Base-by-base conservation (phyloP, 2,888 invertebrate species). In the Melipona bicolor region DNA sequence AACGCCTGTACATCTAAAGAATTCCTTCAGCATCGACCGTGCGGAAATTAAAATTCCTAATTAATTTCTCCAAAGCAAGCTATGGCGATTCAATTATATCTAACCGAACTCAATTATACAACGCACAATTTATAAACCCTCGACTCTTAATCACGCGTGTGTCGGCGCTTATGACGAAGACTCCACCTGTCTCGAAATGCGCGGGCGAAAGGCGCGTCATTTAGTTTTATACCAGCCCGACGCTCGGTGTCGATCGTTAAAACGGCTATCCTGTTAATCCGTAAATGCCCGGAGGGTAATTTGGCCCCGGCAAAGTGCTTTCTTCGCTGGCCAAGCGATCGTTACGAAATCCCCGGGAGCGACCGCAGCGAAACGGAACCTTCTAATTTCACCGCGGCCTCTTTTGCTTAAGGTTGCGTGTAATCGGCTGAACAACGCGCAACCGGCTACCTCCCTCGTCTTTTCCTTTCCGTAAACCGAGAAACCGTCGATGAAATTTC, bases 231-330 rank as follows among this genome's bases (percentile, higher is more conserved):
- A 85, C 76, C 73, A 65, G 49, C 27, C 9, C 9, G 49, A 27
- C 61, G 72, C 27, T 65, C 76, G 69, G 61, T 68, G 79, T 62
- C 83, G 84, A 86, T 84, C 88, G 88, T 89, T 89, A 89, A 89
- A 89, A 83, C 77, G 86, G 81, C 78, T 81, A 84, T 75, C 78
- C 82, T 80, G 89, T 87, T 89, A 89, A 89, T 89, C 88, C 89
- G 86, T 72, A 87, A 89, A 89, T 84, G 84, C 83, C 88, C 74
- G 77, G 83, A 75, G 84, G 89, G 88, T 89, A 88, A 89, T 89
- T 87, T 84, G 71, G 76, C 62, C 50, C 74, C 74, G 49, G 79
- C 78, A 81, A 89, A 89, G 86, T 84, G 89, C 86, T 87, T 88
- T 87, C 87, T 87, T 87, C 88, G 82, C 59, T 80, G 85, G 78